Evolutionary conservation across 2,797 vertebrate genomes (phyloP).

Genomic region (Miichthys miiuy): DNA sequence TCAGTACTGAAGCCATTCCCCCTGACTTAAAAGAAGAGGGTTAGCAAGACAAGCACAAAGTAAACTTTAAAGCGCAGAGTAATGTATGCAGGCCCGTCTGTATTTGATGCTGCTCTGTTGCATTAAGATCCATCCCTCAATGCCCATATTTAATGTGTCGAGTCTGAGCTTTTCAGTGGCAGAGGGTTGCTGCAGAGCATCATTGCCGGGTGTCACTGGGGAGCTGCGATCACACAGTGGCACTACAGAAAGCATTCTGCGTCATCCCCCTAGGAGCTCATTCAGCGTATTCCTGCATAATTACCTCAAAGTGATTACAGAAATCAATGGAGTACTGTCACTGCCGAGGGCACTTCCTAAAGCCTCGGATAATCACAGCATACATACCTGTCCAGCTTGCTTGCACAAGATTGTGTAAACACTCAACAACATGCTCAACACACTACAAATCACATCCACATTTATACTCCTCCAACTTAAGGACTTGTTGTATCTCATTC

Average conservation of each 20-base stretch:
- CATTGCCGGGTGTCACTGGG: constrained; percentile 54
- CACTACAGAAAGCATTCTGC: constrained; percentile 71
- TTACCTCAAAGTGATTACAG: constrained; percentile 81
- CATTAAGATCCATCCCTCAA: constrained; percentile 65
- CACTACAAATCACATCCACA: constrained; percentile 35
- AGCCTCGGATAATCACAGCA: constrained; percentile 69
- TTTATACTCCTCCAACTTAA: constrained; percentile 28
- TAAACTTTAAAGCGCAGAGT: constrained; percentile 62
- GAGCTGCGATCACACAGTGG: constrained; percentile 74
- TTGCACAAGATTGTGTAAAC: constrained; percentile 35
- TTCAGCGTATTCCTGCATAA: constrained; percentile 82
- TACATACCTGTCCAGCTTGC: constrained; percentile 64
- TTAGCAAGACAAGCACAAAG: constrained; percentile 42
- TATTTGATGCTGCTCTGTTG: constrained; percentile 63
- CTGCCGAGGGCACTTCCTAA: constrained; percentile 56
- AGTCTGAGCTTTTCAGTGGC: constrained; percentile 60
- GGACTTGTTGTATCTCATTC: constrained; percentile 41
- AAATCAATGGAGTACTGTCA: constrained; percentile 78
- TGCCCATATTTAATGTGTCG: constrained; percentile 70
- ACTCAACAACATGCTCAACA: constrained; percentile 30
- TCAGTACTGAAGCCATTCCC: constrained; percentile 29
- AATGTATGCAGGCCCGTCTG: constrained; percentile 59
- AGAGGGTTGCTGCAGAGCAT: constrained; percentile 60
- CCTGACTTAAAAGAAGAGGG: constrained; percentile 53
- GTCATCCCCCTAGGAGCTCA: constrained; percentile 61